These are phyloP conservation scores for Cyclina sinensis DNA, from an alignment of 1,140 invertebrate genomes.

Conservation along the genomic window DNA sequence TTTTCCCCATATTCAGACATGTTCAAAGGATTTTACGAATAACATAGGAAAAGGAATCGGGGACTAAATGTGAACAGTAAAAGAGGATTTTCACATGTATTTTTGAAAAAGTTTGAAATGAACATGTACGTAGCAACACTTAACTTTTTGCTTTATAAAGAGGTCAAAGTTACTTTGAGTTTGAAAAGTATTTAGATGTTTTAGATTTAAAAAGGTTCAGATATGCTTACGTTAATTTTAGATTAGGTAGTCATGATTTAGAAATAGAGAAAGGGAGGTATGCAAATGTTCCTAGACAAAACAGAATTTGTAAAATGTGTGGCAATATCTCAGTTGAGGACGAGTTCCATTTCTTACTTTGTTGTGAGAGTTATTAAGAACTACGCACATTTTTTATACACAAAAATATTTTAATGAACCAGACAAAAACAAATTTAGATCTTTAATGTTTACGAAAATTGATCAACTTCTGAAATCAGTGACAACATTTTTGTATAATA, in stretches of 20 bases:
- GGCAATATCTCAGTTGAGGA: background rate
- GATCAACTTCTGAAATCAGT: background rate
- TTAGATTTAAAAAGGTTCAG: background rate
- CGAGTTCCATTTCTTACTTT: slow-evolving; percentile 18
- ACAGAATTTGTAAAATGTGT: background rate
- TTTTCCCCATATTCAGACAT: too few species aligned
- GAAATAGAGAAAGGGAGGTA: background rate
- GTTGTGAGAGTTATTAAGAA: background rate
- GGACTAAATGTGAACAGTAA: too few species aligned
- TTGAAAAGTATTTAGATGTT: slow-evolving; percentile 17
- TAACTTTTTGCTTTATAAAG: background rate
- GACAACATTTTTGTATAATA: background rate
- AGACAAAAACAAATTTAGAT: background rate
- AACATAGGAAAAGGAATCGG: too few species aligned
- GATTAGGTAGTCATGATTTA: background rate
- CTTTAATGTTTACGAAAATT: background rate
- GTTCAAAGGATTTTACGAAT: too few species aligned
- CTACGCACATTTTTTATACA: background rate
- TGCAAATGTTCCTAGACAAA: background rate
- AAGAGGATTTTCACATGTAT: too few species aligned
- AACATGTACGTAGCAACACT: too few species aligned
- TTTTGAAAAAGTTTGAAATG: too few species aligned
- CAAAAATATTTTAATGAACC: background rate
- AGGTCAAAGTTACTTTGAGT: background rate
- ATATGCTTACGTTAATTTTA: background rate